These are phyloP conservation scores for Agrotis segetum DNA, from an alignment of 2,888 invertebrate species.

Conservation along the genomic window DNA sequence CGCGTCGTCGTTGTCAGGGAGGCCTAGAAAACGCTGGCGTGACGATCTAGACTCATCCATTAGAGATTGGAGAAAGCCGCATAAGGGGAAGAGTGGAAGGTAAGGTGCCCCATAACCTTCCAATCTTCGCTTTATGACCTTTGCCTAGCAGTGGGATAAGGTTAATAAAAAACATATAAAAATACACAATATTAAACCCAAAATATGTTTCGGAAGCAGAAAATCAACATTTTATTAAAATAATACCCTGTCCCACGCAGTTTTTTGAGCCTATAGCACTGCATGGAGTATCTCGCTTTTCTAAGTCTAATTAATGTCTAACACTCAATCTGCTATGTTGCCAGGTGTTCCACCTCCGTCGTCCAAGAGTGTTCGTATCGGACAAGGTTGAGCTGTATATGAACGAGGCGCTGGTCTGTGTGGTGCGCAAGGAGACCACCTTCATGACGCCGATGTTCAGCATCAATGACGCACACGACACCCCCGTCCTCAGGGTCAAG, in stretches of 20 bases:
- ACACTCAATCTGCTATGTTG: neutral
- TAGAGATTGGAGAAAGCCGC: too few relatives aligned
- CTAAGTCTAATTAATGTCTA: too few relatives aligned
- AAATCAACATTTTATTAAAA: neutral
- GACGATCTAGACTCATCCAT: too few relatives aligned
- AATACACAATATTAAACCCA: neutral
- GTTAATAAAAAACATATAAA: too few relatives aligned
- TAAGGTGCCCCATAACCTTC: too few relatives aligned
- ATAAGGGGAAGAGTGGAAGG: too few relatives aligned
- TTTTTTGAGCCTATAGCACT: neutral
- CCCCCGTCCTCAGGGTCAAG: constrained; percentile 72
- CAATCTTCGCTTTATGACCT: too few relatives aligned
- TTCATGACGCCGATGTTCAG: constrained; percentile 76
- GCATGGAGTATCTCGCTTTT: too few relatives aligned
- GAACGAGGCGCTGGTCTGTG: constrained; percentile 67
- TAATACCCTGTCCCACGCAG: constrained; percentile 7
- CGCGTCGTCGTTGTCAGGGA: too few relatives aligned
- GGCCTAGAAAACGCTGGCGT: too few relatives aligned
- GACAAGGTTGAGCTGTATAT: constrained; percentile 79
- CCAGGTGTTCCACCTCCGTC: constrained; percentile 77
- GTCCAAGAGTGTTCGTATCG: constrained; percentile 74
- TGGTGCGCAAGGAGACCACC: constrained; percentile 77
- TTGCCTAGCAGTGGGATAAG: too few relatives aligned
- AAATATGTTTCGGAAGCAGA: constrained; percentile 5
- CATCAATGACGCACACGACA: constrained; percentile 73